These are phyloP conservation scores for Rhamnusium bicolor DNA, from an alignment of 2,888 invertebrate genomes.

Conservation along the genomic window DNA sequence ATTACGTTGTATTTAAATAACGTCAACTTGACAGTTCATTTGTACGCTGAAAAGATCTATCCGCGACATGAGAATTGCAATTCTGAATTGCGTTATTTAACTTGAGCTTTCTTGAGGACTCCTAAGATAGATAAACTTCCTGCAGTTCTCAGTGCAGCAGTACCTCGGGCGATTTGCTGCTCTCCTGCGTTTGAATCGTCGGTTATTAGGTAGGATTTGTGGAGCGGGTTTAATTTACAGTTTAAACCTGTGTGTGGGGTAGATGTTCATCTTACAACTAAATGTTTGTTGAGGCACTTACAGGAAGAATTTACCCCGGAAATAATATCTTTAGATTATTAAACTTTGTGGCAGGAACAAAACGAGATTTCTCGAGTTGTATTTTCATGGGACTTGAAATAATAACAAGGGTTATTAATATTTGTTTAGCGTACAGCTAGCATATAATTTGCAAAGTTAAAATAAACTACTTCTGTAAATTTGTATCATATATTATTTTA, in stretches of 20 bases:
- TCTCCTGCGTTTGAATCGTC: constrained; percentile 18
- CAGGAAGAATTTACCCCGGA: constrained; percentile 17
- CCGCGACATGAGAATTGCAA: constrained; percentile 1
- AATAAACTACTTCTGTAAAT: neutral
- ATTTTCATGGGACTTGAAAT: constrained; percentile 4
- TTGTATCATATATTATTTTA: neutral
- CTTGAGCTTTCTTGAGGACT: neutral
- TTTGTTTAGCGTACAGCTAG: constrained; percentile 1
- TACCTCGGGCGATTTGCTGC: constrained; percentile 3
- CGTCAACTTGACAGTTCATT: constrained; percentile 6
- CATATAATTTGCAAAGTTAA: neutral
- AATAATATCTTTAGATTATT: constrained; percentile 27
- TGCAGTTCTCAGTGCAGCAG: constrained; percentile 13
- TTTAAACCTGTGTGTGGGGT: constrained; percentile 12
- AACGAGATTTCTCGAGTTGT: constrained; percentile 12
- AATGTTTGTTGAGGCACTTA: constrained; percentile 21
- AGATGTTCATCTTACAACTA: constrained; percentile 26
- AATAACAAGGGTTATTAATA: constrained; percentile 8
- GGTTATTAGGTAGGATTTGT: constrained; percentile 19
- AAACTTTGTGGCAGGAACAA: constrained; percentile 24
- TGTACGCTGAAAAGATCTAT: constrained; percentile 1
- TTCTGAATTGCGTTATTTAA: constrained; percentile 10
- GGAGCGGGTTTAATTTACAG: constrained; percentile 8
- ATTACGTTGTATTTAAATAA: neutral
- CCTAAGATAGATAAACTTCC: neutral